These are phyloP conservation scores for Muschampia plurimacula DNA, from an alignment of 2,888 invertebrate species.

Conservation along the genomic window DNA sequence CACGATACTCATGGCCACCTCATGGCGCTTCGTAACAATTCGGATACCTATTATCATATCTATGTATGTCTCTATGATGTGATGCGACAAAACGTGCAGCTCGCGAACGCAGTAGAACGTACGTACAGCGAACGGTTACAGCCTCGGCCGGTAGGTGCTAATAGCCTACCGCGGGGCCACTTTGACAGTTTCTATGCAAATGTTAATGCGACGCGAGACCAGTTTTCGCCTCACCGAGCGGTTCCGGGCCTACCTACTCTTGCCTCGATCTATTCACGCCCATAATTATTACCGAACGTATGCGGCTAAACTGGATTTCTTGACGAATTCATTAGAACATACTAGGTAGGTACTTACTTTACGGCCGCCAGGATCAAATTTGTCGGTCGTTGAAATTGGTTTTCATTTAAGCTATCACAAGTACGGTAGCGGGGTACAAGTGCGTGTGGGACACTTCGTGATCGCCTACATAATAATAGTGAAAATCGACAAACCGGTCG, in stretches of 20 bases:
- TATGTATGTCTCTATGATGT: not conserved
- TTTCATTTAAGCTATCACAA: slow-evolving; percentile 20
- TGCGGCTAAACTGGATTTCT: slow-evolving; percentile 67
- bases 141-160: slow-evolving; percentile 67
- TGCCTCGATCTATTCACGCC: slow-evolving; percentile 71
- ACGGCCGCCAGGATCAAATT: slow-evolving; percentile 41
- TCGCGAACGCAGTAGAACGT: slow-evolving; percentile 37
- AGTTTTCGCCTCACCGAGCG: slow-evolving; percentile 77
- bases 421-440: not conserved
- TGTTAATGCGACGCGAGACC: slow-evolving; percentile 80
- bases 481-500: slow-evolving; percentile 49
- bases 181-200: slow-evolving; percentile 85
- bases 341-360: not conserved
- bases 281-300: slow-evolving; percentile 65
- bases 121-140: slow-evolving; percentile 30
- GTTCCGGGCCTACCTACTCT: slow-evolving; percentile 79
- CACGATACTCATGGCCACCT: not conserved
- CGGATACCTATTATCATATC: not conserved
- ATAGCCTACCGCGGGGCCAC: slow-evolving; percentile 73
- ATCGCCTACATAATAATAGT: slow-evolving; percentile 36
- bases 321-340: slow-evolving; percentile 53
- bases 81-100: slow-evolving; percentile 21
- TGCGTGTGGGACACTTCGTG: slow-evolving; percentile 7
- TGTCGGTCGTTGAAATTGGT: slow-evolving; percentile 40
- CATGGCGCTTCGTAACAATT: not conserved